Evolutionary conservation across 2,888 invertebrate genomes (phyloP), one percentile per base, ranked within the genome.

Genomic region (Drosophila anomelani): DNA sequence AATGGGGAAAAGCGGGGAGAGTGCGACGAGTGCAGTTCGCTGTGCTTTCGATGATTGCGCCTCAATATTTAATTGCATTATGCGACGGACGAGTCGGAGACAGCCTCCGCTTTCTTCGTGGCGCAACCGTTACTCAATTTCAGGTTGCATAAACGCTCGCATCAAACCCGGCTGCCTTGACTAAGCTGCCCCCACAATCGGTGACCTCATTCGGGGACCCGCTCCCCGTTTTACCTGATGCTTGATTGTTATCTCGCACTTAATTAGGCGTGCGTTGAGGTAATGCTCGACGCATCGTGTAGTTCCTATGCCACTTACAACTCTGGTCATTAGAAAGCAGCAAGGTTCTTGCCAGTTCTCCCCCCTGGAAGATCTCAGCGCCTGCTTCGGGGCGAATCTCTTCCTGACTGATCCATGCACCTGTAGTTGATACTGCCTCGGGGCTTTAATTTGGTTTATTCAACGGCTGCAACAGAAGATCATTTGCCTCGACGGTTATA

Each of bases 191-290:
- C 56, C 75, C 73, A 71, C 79, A 78, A 75, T 71, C 69, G 57
- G 69, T 81, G 85, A 80, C 85, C 83, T 63, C 85, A 81, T 85
- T 84, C 73, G 59, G 34, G 51, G 51, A 51, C 51, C 20, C 36
- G 26, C 47, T 36, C 49, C 41, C 62, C 49, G 34, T 26, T 66
- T 55, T 26, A 49, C 36, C 54, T 68, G 55, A n/a, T n/a, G 29
- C 38, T 34, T 12, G 34, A 51, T 75, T 79, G 79, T 75, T 78
- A 84, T 84, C 83, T 81, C 8, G 78, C 74, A 82, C 82, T 82
- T 87, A 84, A 84, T 84, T 87, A 85, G 85, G 73, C 88, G 79
- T 87, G 85, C 82, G 77, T 80, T 77, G 67, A 20, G 68, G 41
- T 75, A 74, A 74, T 82, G 76, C 79, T 79, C 47, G 17, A 29